Conservation (phyloP, 2,888 invertebrate species). For the Nasonovia ribisnigri region DNA sequence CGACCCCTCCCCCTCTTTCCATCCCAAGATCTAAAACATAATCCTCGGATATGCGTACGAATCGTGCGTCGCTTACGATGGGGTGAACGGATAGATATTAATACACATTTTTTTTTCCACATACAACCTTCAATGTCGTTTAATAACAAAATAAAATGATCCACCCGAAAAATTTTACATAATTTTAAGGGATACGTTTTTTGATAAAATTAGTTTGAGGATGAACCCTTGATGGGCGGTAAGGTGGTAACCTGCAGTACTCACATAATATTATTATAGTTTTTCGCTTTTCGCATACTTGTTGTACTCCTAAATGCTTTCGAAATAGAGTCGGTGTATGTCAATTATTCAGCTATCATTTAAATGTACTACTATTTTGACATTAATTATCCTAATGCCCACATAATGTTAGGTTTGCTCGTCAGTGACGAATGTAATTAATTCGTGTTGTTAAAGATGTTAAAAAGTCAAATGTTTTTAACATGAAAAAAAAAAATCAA, state of each 20-base stretch:
- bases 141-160: conserved; percentile 6
- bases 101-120: not conserved
- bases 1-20: not conserved
- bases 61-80: not conserved
- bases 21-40: not conserved
- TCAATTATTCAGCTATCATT: not conserved
- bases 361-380: not conserved
- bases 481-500: not conserved
- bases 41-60: not conserved
- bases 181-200: not conserved
- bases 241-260: not conserved
- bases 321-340: not conserved
- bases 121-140: not conserved
- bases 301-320: not conserved
- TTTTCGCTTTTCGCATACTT: not conserved
- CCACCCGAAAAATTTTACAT: not conserved
- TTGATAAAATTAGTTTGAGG: not conserved
- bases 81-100: not conserved
- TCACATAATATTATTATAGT: not conserved
- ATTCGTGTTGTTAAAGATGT: not conserved
- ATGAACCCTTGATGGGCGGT: not conserved
- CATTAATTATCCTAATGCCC: not conserved
- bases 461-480: not conserved
- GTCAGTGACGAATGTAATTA: not conserved
- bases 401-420: not conserved